Percentiles rank a stretch among this genome's conserved stretches.
phyloP scores from a whole-genome alignment of 2,113 vertebrate species.

The Thryonomys swinderianus region DNA sequence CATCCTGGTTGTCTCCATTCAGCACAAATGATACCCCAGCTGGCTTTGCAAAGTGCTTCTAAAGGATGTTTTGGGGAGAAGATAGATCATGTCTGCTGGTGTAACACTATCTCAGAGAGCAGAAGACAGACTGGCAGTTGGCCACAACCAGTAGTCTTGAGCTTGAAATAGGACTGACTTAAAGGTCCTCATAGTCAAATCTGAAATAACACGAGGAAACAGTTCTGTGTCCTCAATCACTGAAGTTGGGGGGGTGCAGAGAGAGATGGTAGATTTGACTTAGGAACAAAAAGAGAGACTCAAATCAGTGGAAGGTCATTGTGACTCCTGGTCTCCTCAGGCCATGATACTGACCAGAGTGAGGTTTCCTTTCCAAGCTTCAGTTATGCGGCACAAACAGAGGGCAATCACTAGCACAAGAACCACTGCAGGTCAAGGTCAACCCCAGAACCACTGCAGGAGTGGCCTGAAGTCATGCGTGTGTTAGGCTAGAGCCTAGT shows the following conservation, averaged over 20 bases:
- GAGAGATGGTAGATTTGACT: no score
- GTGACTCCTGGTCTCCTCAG: no score
- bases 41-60: background rate
- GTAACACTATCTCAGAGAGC: background rate
- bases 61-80: background rate
- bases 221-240: background rate
- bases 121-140: background rate
- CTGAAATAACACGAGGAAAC: background rate
- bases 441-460: background rate
- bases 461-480: background rate
- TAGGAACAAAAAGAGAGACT: background rate
- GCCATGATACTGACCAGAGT: background rate
- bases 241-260: background rate
- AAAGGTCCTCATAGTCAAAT: background rate
- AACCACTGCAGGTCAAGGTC: background rate
- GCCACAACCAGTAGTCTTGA: background rate
- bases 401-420: background rate
- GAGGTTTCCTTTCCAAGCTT: background rate
- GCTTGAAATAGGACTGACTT: background rate
- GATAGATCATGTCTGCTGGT: background rate
- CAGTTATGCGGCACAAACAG: fast-evolving
- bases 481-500: background rate
- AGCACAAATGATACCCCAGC: background rate
- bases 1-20: fast-evolving
- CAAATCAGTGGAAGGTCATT: background rate